phyloP scores from a whole-genome alignment of 2,113 vertebrate species.

The Lontra canadensis region DNA sequence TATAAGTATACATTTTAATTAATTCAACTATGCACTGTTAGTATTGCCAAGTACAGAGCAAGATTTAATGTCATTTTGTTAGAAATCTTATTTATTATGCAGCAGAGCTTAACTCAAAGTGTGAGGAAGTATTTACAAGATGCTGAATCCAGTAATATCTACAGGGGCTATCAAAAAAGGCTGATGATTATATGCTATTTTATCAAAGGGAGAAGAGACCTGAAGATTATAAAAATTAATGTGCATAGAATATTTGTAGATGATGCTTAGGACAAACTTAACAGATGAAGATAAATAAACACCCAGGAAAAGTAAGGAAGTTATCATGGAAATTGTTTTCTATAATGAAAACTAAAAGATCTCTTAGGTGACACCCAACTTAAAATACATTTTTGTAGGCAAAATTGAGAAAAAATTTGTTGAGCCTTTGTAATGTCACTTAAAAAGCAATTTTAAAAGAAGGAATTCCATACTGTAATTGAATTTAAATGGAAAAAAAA shows the following conservation, averaged over 20 bases:
- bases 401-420: not conserved
- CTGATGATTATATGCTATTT: not conserved
- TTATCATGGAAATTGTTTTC: not conserved
- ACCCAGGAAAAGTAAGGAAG: not conserved
- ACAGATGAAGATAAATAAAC: not conserved
- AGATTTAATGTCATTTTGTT: not conserved
- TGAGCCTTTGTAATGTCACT: not conserved
- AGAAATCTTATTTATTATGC: not conserved
- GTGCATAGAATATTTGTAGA: not conserved
- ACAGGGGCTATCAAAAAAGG: not conserved
- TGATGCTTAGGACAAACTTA: not conserved
- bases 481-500: not conserved
- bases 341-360: not conserved
- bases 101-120: not conserved
- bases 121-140: not conserved
- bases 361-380: not conserved
- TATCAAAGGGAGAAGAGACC: not conserved
- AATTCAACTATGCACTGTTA: not conserved
- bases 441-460: not conserved
- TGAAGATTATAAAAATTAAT: not conserved
- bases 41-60: not conserved
- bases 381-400: not conserved
- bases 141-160: not conserved
- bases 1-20: not conserved
- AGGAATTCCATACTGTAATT: not conserved